Evolutionary conservation across 2,113 vertebrate genomes (phyloP).

Genomic region (Beaufortia kweichowensis): DNA sequence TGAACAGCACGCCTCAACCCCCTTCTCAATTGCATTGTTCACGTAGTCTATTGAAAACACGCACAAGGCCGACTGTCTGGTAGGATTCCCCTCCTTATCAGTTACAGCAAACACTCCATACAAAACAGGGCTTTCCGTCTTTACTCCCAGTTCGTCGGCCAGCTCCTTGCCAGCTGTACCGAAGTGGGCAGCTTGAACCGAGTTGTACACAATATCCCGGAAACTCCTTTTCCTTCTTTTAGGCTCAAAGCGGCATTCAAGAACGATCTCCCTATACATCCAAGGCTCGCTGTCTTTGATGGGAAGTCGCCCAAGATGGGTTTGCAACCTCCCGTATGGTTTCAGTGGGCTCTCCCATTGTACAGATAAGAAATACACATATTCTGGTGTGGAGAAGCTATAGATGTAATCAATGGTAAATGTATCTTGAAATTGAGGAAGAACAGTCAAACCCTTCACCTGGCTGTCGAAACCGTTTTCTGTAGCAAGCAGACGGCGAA

Average conservation of each 20-base stretch:
- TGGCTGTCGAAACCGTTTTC: slow-evolving; percentile 77
- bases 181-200: slow-evolving; percentile 85
- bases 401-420: slow-evolving; percentile 87
- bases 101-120: slow-evolving; percentile 83
- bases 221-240: slow-evolving; percentile 74
- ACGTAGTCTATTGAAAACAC: slow-evolving; percentile 83
- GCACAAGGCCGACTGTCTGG: slow-evolving; percentile 81
- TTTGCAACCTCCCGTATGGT: slow-evolving; percentile 68
- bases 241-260: slow-evolving; percentile 85
- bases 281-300: slow-evolving; percentile 75
- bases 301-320: slow-evolving; percentile 80
- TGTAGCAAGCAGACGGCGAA: slow-evolving; percentile 80
- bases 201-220: slow-evolving; percentile 77
- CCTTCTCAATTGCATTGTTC: slow-evolving; percentile 78
- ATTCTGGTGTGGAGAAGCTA: slow-evolving; percentile 74
- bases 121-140: slow-evolving; percentile 77
- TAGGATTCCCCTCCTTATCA: slow-evolving; percentile 57
- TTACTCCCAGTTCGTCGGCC: slow-evolving; percentile 78
- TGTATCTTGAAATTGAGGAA: slow-evolving; percentile 70
- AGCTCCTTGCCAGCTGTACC: slow-evolving; percentile 78
- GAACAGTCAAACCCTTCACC: slow-evolving; percentile 78
- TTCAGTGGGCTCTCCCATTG: slow-evolving; percentile 71
- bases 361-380: slow-evolving; percentile 87
- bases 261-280: slow-evolving; percentile 84
- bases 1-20: slow-evolving; percentile 83